Base-by-base conservation (phyloP, 2,797 vertebrate genomes). In the Mastacembelus armatus region DNA sequence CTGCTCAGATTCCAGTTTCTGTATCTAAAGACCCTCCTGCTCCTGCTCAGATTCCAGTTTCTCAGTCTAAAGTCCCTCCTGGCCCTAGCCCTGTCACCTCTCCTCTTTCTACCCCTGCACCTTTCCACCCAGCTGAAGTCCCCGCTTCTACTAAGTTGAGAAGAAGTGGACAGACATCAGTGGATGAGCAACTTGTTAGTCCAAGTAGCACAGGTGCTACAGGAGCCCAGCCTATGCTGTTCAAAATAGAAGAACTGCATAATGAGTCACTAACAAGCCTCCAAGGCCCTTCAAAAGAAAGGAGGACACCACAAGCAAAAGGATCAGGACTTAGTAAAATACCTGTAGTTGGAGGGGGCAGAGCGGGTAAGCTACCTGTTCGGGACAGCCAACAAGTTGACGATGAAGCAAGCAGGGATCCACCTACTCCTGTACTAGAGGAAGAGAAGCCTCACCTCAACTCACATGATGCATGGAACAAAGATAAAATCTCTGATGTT, bases 381-480 rank as follows among this genome's bases (percentile, higher is more conserved):
- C 93, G 92, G 0, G 95, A 96, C 65, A 89, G 83, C 1, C 67
- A 95, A 42, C 95, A 94, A 10, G 91, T 85, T 65, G 93, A 95
- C 0, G 95, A 96, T 0, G 96, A 96, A 49, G 91, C 90, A 39
- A 94, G 89, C 84, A 95, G 94, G 90, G 95, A 95, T 78, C 94
- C 93, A 11, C 91, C 90, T 8, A 91, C 91, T n/a, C 89, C 96
- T 0, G 92, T 94, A 35, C 90, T 88, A 0, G 95, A 97, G 74
- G 95, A 97, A 35, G 94, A 95, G 5, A 72, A 84, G 45, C 77
- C 84, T 0, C 77, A 82, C 62, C 83, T 92, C 50, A 86, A 92
- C 64, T 94, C 94, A 50, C 92, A 94, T 76, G 94, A 95, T 35
- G 91, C 91, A 75, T 91, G 89, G 79, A 95, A 93, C 10, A 96